These are phyloP conservation scores for Aldrovandia affinis DNA, from an alignment of 2,797 vertebrate species.

Conservation along the genomic window DNA sequence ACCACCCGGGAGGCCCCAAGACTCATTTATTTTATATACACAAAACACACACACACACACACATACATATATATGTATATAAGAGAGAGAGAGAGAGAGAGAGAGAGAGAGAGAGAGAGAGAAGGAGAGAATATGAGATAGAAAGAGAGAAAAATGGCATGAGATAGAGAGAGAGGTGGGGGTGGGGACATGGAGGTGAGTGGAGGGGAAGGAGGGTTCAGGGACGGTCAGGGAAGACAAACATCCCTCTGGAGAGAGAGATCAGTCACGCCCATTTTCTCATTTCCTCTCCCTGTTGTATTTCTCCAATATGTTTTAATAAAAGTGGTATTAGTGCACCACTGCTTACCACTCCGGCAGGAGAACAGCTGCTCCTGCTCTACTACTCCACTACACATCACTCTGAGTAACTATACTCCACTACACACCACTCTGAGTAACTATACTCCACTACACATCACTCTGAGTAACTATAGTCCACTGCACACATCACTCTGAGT, in stretches of 20 bases:
- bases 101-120: not conserved
- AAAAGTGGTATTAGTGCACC: slow-evolving; percentile 76
- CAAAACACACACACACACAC: not conserved
- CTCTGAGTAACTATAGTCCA: not conserved
- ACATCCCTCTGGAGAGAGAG: slow-evolving; percentile 44
- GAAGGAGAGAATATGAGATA: not conserved
- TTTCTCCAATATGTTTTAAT: slow-evolving; percentile 77
- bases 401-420: not conserved
- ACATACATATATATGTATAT: not conserved
- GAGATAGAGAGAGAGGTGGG: slow-evolving; percentile 15
- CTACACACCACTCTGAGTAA: not conserved
- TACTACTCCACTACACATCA: not conserved
- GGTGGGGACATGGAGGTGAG: slow-evolving; percentile 13
- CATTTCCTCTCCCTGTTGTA: slow-evolving; percentile 60
- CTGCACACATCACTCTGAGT: not conserved
- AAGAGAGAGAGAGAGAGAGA: slow-evolving; percentile 6
- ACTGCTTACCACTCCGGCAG: not conserved
- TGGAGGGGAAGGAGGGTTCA: slow-evolving; percentile 39
- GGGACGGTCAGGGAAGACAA: slow-evolving; percentile 43
- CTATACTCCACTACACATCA: not conserved
- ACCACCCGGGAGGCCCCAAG: too few relatives aligned
- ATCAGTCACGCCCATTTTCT: slow-evolving; percentile 60
- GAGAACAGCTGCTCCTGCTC: not conserved
- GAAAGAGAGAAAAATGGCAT: not conserved
- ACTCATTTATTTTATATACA: too few relatives aligned